These are phyloP conservation scores for Laterallus jamaicensis DNA, from an alignment of 2,113 vertebrate genomes.

Conservation along the genomic window DNA sequence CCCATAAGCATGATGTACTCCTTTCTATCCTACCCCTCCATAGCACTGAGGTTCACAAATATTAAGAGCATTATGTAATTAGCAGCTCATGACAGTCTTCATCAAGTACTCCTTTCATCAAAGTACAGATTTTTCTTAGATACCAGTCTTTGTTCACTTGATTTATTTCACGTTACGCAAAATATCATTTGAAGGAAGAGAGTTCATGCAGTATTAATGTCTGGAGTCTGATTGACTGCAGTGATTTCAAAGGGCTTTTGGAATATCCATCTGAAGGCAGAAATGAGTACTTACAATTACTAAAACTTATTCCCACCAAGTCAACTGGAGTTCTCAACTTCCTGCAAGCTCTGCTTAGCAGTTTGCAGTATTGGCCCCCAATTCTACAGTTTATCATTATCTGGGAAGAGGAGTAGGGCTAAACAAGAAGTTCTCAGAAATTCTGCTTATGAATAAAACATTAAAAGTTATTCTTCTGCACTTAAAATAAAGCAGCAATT, in stretches of 20 bases:
- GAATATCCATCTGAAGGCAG: not conserved
- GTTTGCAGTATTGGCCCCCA: not conserved
- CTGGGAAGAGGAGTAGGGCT: not conserved
- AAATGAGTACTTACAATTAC: not conserved
- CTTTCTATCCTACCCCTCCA: not conserved
- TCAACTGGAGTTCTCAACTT: not conserved
- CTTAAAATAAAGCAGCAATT: not conserved
- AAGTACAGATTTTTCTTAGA: not conserved
- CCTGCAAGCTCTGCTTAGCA: not conserved
- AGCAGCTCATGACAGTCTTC: not conserved
- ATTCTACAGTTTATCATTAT: not conserved
- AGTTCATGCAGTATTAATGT: not conserved
- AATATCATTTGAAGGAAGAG: not conserved
- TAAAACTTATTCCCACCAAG: not conserved
- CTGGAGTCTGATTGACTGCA: not conserved
- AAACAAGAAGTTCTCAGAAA: slow-evolving; percentile 1
- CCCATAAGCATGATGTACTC: not conserved
- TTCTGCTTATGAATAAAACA: slow-evolving; percentile 23
- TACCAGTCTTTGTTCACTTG: not conserved
- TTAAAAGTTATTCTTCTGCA: not conserved
- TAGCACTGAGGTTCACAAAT: not conserved
- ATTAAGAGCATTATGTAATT: not conserved
- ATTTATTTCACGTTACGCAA: not conserved
- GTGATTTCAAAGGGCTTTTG: not conserved
- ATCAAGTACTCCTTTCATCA: not conserved